These are phyloP conservation scores for Drosophila equinoxialis DNA, from an alignment of 1,140 invertebrate species.

Conservation along the genomic window DNA sequence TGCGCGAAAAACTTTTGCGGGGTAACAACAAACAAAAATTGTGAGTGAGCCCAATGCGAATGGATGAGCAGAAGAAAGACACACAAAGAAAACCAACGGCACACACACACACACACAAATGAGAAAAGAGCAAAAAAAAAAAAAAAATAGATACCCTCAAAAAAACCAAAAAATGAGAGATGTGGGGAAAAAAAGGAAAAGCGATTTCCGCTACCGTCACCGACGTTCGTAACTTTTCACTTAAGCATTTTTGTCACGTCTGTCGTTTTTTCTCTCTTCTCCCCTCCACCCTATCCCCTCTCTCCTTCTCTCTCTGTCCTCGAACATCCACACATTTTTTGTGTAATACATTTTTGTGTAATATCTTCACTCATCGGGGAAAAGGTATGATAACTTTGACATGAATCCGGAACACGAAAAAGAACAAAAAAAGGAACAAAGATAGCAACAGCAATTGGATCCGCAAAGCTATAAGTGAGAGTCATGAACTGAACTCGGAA, in stretches of 20 bases:
- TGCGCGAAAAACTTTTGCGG: constrained; percentile 45
- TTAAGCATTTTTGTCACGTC: constrained; percentile 82
- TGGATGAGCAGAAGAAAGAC: constrained; percentile 31
- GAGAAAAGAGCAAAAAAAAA: not conserved
- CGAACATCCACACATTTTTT: not conserved
- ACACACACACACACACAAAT: not conserved
- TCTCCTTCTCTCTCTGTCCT: not conserved
- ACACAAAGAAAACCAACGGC: not conserved
- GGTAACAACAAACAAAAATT: constrained; percentile 36
- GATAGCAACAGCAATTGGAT: not conserved
- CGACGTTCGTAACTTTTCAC: constrained; percentile 76
- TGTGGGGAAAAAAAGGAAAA: constrained; percentile 32
- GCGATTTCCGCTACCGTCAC: constrained; percentile 56
- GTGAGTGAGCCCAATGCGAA: not conserved
- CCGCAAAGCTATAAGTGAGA: not conserved
- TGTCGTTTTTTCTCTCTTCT: constrained; percentile 47
- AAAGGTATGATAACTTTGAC: constrained; percentile 45
- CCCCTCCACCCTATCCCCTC: not conserved
- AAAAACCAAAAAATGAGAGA: too few species aligned
- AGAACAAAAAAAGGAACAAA: too few species aligned
- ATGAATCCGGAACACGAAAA: not conserved
- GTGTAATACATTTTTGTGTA: constrained; percentile 79
- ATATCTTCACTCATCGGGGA: constrained; percentile 68
- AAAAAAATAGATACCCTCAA: not conserved
- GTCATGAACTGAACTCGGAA: not conserved